phyloP scores from a whole-genome alignment of 1,140 invertebrate genomes.

The Cepaea nemoralis region DNA sequence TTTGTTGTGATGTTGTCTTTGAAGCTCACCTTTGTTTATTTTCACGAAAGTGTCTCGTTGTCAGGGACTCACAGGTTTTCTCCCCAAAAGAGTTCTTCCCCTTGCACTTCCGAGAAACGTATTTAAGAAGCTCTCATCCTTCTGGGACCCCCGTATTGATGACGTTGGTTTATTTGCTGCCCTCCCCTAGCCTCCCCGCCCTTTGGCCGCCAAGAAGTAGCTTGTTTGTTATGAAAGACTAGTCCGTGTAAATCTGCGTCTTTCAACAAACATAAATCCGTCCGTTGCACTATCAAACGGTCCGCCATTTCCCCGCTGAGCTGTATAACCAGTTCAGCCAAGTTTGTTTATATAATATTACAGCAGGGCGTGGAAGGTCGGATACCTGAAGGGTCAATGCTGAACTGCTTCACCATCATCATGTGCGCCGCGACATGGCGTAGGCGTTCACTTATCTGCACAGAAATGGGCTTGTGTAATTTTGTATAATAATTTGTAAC shows the following conservation, averaged over 20 bases:
- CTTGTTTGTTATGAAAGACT: background rate
- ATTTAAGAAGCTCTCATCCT: background rate
- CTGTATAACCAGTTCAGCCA: background rate
- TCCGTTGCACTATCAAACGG: background rate
- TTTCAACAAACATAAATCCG: background rate
- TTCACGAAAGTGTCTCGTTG: background rate
- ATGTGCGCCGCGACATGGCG: no score
- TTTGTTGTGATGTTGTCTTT: constrained; percentile 14
- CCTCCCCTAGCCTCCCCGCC: no score
- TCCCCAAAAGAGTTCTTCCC: background rate
- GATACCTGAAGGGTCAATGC: background rate
- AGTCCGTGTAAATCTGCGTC: background rate
- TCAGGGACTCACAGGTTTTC: background rate
- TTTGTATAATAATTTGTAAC: no score
- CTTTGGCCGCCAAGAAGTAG: background rate
- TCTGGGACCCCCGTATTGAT: background rate
- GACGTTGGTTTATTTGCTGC: background rate
- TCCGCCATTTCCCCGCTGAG: no score
- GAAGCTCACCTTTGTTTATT: background rate
- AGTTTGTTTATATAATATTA: background rate
- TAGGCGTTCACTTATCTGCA: no score
- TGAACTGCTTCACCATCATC: no score
- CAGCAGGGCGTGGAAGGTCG: background rate
- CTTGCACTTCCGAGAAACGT: background rate
- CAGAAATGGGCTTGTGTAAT: no score